Percentiles rank a stretch among this genome's conserved stretches.
Conservation (phyloP, 2,113 vertebrate species). For the Anarrhichthys ocellatus region DNA sequence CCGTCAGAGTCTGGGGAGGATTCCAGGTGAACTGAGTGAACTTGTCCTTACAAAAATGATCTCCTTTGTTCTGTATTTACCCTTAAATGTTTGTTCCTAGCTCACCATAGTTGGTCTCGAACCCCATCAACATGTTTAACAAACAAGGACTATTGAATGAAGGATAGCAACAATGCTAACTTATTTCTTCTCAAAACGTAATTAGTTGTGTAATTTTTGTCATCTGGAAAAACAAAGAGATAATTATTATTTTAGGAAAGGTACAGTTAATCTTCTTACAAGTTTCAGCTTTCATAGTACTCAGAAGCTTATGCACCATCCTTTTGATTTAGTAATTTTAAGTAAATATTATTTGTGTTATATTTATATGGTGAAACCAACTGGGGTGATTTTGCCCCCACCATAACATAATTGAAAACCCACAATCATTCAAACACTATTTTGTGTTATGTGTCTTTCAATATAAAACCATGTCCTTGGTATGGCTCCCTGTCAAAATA, state of each 20-base stretch:
- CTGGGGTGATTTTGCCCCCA: no score
- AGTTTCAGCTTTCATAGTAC: background rate
- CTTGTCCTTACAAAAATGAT: background rate
- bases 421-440: background rate
- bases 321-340: background rate
- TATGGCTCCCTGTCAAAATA: no score
- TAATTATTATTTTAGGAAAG: background rate
- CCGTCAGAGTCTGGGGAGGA: slow-evolving; percentile 86
- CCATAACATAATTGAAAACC: background rate
- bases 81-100: background rate
- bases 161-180: background rate
- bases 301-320: background rate
- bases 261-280: background rate
- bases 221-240: background rate
- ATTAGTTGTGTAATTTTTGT: background rate
- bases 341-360: background rate
- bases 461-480: background rate
- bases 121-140: background rate
- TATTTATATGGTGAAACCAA: no score
- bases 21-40: slow-evolving; percentile 1
- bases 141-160: background rate
- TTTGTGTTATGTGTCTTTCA: background rate
- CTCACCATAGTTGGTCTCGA: background rate
- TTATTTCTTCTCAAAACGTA: background rate
- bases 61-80: background rate